Conservation (phyloP, 2,888 invertebrate genomes). For the Chloromyia formosa region DNA sequence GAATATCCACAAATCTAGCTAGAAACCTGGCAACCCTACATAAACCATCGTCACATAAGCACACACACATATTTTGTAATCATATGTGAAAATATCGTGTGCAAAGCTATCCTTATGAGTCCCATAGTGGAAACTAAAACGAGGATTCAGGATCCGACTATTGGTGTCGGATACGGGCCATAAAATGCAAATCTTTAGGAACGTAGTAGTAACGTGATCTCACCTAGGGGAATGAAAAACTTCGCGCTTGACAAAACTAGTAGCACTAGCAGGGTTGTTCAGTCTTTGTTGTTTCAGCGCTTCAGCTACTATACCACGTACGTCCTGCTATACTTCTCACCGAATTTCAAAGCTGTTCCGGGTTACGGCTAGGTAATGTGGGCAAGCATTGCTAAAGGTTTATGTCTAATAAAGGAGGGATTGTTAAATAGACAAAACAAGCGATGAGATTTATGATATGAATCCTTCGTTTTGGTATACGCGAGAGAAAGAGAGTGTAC, state of each 20-base stretch:
- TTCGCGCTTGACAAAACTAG: slow-evolving; percentile 35
- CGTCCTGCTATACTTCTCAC: not conserved
- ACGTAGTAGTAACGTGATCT: slow-evolving; percentile 23
- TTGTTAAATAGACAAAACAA: slow-evolving; percentile 43
- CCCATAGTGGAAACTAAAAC: slow-evolving; percentile 17
- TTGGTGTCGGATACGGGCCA: slow-evolving; percentile 24
- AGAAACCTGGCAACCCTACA: slow-evolving; percentile 15
- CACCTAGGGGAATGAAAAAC: slow-evolving; percentile 26
- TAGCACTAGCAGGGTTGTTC: not conserved
- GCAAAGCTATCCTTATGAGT: not conserved
- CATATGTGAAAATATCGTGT: slow-evolving; percentile 8
- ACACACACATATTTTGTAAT: not conserved
- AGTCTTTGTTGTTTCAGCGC: no score
- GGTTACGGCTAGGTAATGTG: not conserved
- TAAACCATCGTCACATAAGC: not conserved
- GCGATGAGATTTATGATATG: slow-evolving; percentile 40
- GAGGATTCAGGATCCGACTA: not conserved
- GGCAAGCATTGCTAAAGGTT: slow-evolving; percentile 30
- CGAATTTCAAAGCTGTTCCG: slow-evolving; percentile 11
- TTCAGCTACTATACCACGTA: no score
- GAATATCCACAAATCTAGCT: no score
- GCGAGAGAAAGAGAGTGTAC: no score
- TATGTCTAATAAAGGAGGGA: slow-evolving; percentile 41
- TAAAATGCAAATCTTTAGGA: slow-evolving; percentile 41
- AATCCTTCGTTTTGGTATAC: not conserved